A percentile compares a stretch with the other conserved stretches of the same genome.
Evolutionary conservation across 2,797 vertebrate genomes (phyloP).

Genomic region (Poeciliopsis gracilis): DNA sequence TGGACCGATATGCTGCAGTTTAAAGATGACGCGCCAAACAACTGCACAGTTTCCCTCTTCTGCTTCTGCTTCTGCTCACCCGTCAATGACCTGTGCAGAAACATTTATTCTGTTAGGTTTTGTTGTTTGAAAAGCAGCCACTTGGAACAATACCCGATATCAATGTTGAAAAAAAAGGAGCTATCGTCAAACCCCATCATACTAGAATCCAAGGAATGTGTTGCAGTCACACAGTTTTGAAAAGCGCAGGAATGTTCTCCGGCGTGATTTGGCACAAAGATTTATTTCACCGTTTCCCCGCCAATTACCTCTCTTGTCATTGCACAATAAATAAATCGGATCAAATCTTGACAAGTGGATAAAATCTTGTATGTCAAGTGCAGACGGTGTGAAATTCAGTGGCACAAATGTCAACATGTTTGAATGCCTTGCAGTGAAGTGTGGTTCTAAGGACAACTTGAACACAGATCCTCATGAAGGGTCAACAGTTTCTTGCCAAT

Average conservation of each 20-base stretch:
- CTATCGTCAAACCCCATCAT: not conserved
- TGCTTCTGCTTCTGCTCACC: not conserved
- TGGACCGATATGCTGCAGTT: not conserved
- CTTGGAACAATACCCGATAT: slow-evolving; percentile 1
- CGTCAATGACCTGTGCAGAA: not conserved
- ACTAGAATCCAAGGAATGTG: not conserved
- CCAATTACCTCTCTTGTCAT: not conserved
- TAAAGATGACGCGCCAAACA: not conserved
- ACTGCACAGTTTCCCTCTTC: not conserved
- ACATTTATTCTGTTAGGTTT: not conserved
- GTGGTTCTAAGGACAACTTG: not conserved
- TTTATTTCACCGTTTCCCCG: not conserved
- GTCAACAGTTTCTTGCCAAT: slow-evolving; percentile 20
- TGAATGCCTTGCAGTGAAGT: not conserved
- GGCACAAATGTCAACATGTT: not conserved
- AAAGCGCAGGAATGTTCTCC: not conserved
- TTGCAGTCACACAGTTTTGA: not conserved
- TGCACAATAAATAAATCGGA: not conserved
- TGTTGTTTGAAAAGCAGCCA: not conserved
- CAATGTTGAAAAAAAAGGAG: not conserved
- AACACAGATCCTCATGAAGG: not conserved
- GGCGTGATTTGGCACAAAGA: not conserved
- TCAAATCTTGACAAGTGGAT: not conserved
- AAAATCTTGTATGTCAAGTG: not conserved
- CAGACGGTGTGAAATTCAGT: not conserved